phyloP scores from a whole-genome alignment of 2,113 vertebrate genomes.

The Machaerirhynchus nigripectus region DNA sequence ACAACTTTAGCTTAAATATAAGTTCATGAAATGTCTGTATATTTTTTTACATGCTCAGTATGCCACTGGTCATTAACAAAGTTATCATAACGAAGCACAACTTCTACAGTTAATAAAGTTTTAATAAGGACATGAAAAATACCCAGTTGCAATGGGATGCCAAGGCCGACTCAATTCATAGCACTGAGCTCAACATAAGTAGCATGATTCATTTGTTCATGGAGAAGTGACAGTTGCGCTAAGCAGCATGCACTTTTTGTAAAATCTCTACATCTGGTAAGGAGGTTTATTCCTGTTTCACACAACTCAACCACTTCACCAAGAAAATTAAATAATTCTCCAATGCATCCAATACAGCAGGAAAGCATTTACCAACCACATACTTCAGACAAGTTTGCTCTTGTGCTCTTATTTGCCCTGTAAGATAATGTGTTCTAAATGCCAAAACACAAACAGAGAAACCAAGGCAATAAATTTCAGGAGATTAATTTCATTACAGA shows the following conservation, averaged over 20 bases:
- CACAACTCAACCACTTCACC: background rate
- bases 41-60: background rate
- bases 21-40: background rate
- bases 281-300: background rate
- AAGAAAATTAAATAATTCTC: background rate
- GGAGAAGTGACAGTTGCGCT: background rate
- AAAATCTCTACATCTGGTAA: background rate
- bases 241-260: background rate
- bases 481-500: background rate
- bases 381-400: background rate
- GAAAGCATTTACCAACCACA: background rate
- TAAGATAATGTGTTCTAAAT: background rate
- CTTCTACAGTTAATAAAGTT: background rate
- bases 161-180: background rate
- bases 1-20: background rate
- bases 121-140: background rate
- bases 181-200: background rate
- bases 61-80: background rate
- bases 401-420: background rate
- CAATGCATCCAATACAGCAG: background rate
- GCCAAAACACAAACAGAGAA: background rate
- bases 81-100: background rate
- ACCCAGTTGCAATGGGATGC: background rate
- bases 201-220: background rate
- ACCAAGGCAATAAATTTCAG: background rate